Evolutionary conservation across 2,797 vertebrate species (phyloP).

Genomic region (Sus cebifrons): DNA sequence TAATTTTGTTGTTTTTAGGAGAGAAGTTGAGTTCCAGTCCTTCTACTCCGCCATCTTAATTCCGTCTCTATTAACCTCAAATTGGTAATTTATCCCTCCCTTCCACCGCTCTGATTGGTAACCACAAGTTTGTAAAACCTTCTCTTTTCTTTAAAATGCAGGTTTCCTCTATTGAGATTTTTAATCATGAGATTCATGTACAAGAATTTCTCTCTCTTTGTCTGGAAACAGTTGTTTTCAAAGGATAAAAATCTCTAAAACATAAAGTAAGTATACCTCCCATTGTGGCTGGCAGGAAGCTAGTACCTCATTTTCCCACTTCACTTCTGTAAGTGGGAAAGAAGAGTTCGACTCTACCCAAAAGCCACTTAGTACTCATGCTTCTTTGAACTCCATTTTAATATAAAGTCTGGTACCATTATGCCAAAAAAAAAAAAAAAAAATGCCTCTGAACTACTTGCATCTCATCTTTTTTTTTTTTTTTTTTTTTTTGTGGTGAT

Average conservation of each 20-base stretch:
- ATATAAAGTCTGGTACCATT: not conserved
- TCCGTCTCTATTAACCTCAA: too few relatives aligned
- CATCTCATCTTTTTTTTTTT: not conserved
- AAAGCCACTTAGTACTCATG: not conserved
- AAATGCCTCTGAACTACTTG: not conserved
- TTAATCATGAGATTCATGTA: not conserved
- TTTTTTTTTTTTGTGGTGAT: too few relatives aligned
- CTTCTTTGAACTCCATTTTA: constrained; percentile 39
- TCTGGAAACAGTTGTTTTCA: constrained; percentile 4
- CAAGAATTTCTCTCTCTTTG: constrained; percentile 13
- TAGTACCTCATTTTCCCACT: not conserved
- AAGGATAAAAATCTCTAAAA: constrained; percentile 1
- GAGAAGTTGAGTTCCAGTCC: too few relatives aligned
- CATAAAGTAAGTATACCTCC: not conserved
- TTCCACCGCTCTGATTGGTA: too few relatives aligned
- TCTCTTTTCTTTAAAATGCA: not conserved
- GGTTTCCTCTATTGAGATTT: not conserved
- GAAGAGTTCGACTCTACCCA: not conserved
- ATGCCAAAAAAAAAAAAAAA: not conserved
- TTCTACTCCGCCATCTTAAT: too few relatives aligned
- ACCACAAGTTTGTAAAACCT: not conserved
- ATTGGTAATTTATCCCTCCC: too few relatives aligned
- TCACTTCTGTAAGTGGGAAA: not conserved
- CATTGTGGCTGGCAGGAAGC: not conserved
- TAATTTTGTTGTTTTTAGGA: too few relatives aligned